These are phyloP conservation scores for Suricata suricatta DNA, from an alignment of 2,113 vertebrate genomes.

Conservation along the genomic window DNA sequence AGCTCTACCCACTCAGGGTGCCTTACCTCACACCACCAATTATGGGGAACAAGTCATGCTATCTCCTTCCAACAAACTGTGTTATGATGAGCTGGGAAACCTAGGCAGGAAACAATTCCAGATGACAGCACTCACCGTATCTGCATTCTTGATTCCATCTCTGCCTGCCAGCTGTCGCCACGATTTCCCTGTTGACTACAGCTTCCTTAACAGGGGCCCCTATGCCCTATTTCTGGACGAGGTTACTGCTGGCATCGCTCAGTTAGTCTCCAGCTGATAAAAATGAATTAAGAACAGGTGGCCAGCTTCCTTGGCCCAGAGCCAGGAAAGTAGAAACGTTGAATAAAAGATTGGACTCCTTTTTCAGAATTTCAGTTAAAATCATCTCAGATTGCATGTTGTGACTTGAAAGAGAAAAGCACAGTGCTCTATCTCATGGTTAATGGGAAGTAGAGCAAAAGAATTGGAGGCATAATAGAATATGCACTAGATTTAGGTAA, in stretches of 20 bases:
- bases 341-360: conserved; percentile 12
- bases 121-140: not conserved
- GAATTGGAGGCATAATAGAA: not conserved
- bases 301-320: conserved; percentile 15
- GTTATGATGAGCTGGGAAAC: conserved; percentile 3
- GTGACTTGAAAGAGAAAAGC: conserved; percentile 19
- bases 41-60: not conserved
- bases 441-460: not conserved
- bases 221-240: not conserved
- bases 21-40: not conserved
- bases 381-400: not conserved
- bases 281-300: conserved; percentile 45
- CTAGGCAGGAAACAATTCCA: not conserved
- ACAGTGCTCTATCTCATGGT: not conserved
- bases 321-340: not conserved
- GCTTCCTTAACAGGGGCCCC: not conserved
- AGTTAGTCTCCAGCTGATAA: conserved; percentile 47
- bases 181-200: not conserved
- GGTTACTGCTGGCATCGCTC: conserved; percentile 22
- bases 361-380: conserved; percentile 56
- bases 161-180: conserved; percentile 45
- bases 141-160: conserved; percentile 20
- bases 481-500: not conserved
- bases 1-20: not conserved
- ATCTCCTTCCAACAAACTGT: not conserved